A percentile compares a stretch with the other conserved stretches of the same genome.
Conservation (phyloP, 2,113 vertebrate species). For the Nothobranchius kuhntae region DNA sequence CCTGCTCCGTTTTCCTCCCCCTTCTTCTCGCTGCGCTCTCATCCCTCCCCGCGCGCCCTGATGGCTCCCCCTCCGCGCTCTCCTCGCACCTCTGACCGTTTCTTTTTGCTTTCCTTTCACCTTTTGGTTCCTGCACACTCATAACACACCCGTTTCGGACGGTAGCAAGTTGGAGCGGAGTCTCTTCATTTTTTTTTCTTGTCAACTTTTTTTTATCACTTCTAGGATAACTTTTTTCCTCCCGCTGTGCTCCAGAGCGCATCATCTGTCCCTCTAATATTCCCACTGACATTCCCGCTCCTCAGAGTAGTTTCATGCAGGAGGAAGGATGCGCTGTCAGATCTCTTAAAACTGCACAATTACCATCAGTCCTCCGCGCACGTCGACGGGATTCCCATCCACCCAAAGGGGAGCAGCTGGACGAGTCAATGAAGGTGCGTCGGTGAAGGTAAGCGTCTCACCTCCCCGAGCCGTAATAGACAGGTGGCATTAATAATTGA, state of each 20-base stretch:
- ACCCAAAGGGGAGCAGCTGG: conserved; percentile 58
- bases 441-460: conserved; percentile 73
- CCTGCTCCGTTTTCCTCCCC: conserved; percentile 25
- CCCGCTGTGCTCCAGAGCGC: conserved; percentile 18
- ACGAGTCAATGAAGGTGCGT: conserved; percentile 67
- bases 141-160: conserved; percentile 25
- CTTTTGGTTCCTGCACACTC: conserved; percentile 26
- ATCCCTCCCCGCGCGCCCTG: conserved; percentile 40
- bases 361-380: conserved; percentile 53
- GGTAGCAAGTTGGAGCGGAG: conserved; percentile 23
- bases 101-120: conserved; percentile 11
- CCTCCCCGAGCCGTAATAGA: conserved; percentile 44
- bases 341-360: conserved; percentile 62
- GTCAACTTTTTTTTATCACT: conserved; percentile 58
- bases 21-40: conserved; percentile 22
- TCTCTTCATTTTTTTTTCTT: conserved; percentile 10
- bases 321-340: conserved; percentile 52
- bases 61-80: conserved; percentile 36
- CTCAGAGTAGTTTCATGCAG: conserved; percentile 46
- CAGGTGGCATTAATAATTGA: conserved; percentile 59
- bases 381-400: conserved; percentile 68
- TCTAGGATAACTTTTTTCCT: conserved; percentile 67
- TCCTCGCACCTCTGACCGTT: conserved; percentile 28
- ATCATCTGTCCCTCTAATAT: background rate
- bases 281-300: conserved; percentile 13